Base-by-base conservation (phyloP, 2,888 invertebrate species). In the Glyphotaelius pellucidus region DNA sequence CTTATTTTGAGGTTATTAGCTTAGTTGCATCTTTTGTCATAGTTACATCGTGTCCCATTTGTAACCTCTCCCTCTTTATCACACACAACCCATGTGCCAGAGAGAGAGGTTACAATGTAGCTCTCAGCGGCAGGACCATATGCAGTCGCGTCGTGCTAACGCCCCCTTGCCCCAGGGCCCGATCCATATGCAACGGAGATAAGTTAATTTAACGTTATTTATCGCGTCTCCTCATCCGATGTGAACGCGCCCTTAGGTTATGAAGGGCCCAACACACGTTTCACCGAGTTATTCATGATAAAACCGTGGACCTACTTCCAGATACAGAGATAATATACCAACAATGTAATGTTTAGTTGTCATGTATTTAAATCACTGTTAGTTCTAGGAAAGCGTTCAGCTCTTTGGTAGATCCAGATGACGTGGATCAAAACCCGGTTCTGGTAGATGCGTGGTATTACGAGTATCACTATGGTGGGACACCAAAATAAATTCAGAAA, bases 191-290 rank as follows among this genome's bases (percentile, higher is more conserved):
- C 84, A 92, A 92, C 35, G 90, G 89, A 52, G 92, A 93, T 93
- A 93, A 93, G 92, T 93, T 93, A 93, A 93, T 93, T 93, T 92
- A 92, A 90, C 81, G 85, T 93, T 91, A 93, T 93, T 93, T 93
- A 93, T 93, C 91, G 83, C 91, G 42, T 84, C 32, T 86, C 32
- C 85, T 67, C 90, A 35, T 67, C 85, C 85, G 67, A 90, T 90
- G 90, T 38, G 86, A 90, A 47, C 81, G 83, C 90, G 30, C 47
- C 83, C 83, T 83, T 3, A 38, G 83, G 83, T 35, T 38, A 83
- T 83, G n/a, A 67, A 67, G 67, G 67, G 67, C 1, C 67, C 67
- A n/a, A n/a, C 67, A 25, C 67, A 67, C 67, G 67, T 67, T 67
- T 67, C 67, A 67, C 25, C 25, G 25, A 67, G 67, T 67, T 67